These are phyloP conservation scores for Crambe crambe DNA, from an alignment of 37 sponge, comb jelly and placozoan species.

Conservation along the genomic window DNA sequence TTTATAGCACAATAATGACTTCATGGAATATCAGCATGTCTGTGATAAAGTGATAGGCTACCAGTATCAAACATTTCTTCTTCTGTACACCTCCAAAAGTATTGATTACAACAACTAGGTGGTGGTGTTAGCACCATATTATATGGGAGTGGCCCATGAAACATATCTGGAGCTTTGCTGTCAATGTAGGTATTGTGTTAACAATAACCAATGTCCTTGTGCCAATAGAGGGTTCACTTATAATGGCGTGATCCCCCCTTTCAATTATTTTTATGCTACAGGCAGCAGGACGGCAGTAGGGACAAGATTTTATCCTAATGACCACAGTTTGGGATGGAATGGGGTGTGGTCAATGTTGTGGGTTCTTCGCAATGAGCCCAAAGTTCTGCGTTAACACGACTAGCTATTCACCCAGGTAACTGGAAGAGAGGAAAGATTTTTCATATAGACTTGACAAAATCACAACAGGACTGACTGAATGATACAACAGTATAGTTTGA, in stretches of 20 bases:
- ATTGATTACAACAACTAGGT: conserved; percentile 3
- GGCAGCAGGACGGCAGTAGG: not conserved
- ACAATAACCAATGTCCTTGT: not conserved
- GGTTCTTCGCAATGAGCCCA: no score
- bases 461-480: no score
- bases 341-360: conserved; percentile 27
- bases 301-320: not conserved
- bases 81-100: not conserved
- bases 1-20: not conserved
- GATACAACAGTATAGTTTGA: no score
- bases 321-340: conserved; percentile 33
- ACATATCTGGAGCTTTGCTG: conserved; percentile 22
- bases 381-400: no score
- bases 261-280: conserved; percentile 22
- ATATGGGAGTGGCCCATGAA: not conserved
- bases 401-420: no score
- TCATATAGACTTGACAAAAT: no score
- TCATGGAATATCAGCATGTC: not conserved
- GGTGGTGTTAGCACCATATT: not conserved
- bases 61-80: not conserved
- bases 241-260: not conserved
- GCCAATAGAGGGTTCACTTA: not conserved
- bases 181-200: not conserved
- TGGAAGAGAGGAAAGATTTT: no score
- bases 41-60: conserved; percentile 16